A percentile compares a stretch with the other conserved stretches of the same genome.
These are phyloP conservation scores for Ectemnius continuus DNA, from an alignment of 2,888 invertebrate genomes.

Conservation along the genomic window DNA sequence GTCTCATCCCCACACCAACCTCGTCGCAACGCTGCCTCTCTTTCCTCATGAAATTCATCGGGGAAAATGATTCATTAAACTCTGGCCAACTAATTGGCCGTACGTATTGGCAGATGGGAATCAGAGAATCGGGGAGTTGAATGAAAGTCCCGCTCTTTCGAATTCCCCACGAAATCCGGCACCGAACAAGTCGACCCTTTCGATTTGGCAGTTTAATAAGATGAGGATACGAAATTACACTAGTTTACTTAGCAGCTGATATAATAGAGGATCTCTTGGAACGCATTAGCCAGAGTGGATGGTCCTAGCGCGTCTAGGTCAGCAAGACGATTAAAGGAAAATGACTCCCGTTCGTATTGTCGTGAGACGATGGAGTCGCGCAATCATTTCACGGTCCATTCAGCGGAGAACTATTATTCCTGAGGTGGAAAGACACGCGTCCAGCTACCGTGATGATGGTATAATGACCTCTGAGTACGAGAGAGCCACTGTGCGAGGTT, in stretches of 20 bases:
- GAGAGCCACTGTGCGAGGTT: constrained; percentile 19
- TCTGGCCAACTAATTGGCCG: too few species aligned
- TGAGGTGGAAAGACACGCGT: constrained; percentile 41
- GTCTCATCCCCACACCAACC: constrained; percentile 17
- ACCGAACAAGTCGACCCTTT: neutral
- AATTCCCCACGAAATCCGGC: too few species aligned
- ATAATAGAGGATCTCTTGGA: constrained; percentile 42
- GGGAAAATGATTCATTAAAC: too few species aligned
- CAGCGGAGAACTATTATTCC: constrained; percentile 24
- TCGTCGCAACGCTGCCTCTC: too few species aligned
- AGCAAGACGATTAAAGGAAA: constrained; percentile 31
- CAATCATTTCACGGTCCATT: constrained; percentile 49
- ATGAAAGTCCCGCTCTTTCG: too few species aligned
- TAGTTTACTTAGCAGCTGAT: constrained; percentile 29
- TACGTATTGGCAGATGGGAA: too few species aligned
- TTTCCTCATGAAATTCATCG: too few species aligned
- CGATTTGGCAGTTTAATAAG: neutral
- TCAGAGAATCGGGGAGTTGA: too few species aligned
- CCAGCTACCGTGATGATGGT: constrained; percentile 43
- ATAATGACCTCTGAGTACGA: constrained; percentile 32
- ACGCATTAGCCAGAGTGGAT: constrained; percentile 46
- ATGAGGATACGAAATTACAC: constrained; percentile 1
- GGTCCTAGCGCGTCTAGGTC: constrained; percentile 31
- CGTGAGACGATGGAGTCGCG: constrained; percentile 36
- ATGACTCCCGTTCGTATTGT: constrained; percentile 48